Base-by-base conservation (phyloP, 1,140 invertebrate species). In the Oncopeltus fasciatus region DNA sequence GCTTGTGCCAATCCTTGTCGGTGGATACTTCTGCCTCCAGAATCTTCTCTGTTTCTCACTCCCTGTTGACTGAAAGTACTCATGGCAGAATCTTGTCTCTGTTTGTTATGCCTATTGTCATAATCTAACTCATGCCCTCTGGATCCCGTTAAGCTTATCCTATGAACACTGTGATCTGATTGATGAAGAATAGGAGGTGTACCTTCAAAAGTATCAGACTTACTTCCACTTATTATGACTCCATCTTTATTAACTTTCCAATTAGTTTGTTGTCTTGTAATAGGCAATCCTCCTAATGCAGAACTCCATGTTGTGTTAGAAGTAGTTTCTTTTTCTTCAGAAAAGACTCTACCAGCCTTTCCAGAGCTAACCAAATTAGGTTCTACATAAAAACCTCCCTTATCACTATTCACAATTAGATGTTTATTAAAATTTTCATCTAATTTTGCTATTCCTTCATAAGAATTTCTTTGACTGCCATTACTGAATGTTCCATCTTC, bases 191-290 rank as follows among this genome's bases (percentile, higher is more conserved):
- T 18, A 4, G 56, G 56, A 57, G 56, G n/a, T 57, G 59, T 53
- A 21, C 58, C 65, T 62, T 64, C 65, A 38, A 28, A 47, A 14
- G 47, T 38, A 49, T 64, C 62, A 1, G 61, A 59, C 3, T 44
- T 59, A 28, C 65, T 65, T 14, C 69, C 69, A 60, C 66, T 69
- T 14, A 62, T 38, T n/a, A 70, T 47, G 14, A 63, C 26, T 24
- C 69, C 69, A 51, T 70, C 57, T 31, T 69, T 61, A 51, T 70
- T 67, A 12, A 65, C 65, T 14, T 61, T 66, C 68, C 68, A 70
- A 1, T 56, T 60, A 16, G 64, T 43, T 9, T 29, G 18, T 2
- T 59, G 38, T 31, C 57, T 58, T 20, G 67, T 69, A 11, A 64
- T 64, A 0, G 66, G 67, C 46, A 26, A 33, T 5, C 64, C 65